These are phyloP conservation scores for Diplogasteroides magnus DNA, from an alignment of 1,140 invertebrate genomes.

Conservation along the genomic window DNA sequence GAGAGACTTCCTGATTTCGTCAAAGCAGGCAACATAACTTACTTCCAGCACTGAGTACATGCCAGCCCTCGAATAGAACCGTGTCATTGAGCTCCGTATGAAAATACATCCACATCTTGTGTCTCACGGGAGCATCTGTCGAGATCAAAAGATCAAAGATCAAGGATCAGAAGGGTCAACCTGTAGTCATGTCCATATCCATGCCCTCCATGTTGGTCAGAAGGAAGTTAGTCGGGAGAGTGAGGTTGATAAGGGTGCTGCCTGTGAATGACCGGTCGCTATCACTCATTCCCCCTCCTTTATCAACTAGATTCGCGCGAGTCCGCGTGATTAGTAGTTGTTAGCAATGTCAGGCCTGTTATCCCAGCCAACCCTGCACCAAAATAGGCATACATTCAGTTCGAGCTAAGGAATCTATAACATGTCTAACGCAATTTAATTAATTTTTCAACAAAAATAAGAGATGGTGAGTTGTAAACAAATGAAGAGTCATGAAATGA, in stretches of 20 bases:
- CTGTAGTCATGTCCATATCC: not conserved
- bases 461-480: too few species aligned
- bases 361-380: too few species aligned
- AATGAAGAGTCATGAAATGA: too few species aligned
- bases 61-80: slow-evolving; percentile 36
- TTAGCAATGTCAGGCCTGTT: too few species aligned
- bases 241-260: too few species aligned
- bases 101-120: slow-evolving; percentile 45
- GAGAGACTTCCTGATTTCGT: not conserved
- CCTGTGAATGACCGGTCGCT: not conserved
- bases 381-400: too few species aligned
- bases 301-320: too few species aligned
- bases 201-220: not conserved
- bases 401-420: too few species aligned
- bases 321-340: too few species aligned
- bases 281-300: not conserved
- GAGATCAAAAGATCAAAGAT: not conserved
- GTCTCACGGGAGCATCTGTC: not conserved
- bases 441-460: too few species aligned
- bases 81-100: slow-evolving; percentile 34
- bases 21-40: too few species aligned
- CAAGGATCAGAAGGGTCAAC: not conserved
- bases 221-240: not conserved
- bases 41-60: slow-evolving; percentile 30
- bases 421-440: too few species aligned